Evolutionary conservation across 2,888 invertebrate species (phyloP).

Genomic region (Dromius quadrimaculatus): DNA sequence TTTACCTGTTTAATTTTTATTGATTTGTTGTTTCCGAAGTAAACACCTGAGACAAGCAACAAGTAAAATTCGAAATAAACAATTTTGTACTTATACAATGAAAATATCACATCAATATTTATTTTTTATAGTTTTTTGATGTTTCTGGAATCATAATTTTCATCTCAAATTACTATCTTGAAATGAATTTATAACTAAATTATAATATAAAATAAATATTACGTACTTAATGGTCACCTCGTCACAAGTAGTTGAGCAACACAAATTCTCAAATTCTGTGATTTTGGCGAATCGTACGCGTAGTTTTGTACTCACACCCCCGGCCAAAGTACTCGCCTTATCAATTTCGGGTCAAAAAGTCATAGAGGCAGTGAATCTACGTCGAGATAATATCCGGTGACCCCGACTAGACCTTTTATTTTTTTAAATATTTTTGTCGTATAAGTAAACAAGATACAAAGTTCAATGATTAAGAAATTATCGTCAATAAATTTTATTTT

Average conservation of each 20-base stretch:
- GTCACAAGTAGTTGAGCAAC: constrained; percentile 23
- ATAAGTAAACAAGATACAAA: neutral
- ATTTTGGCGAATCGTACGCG: constrained; percentile 29
- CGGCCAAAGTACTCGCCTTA: constrained; percentile 14
- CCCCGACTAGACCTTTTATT: neutral
- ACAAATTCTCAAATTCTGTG: neutral
- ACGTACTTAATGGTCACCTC: constrained; percentile 16
- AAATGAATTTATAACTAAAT: too few relatives aligned
- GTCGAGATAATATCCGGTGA: constrained; percentile 9
- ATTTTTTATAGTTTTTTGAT: too few relatives aligned
- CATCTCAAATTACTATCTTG: too few relatives aligned
- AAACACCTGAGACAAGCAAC: too few relatives aligned
- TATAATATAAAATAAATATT: constrained; percentile 17
- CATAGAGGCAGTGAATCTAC: constrained; percentile 5
- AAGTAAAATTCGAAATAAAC: too few relatives aligned
- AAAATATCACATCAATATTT: too few relatives aligned
- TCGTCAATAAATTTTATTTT: neutral
- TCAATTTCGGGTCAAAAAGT: constrained; percentile 12
- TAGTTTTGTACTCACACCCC: constrained; percentile 47
- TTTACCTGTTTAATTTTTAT: constrained; percentile 5
- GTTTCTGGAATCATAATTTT: too few relatives aligned
- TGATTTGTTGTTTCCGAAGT: neutral
- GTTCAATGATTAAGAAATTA: neutral
- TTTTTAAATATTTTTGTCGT: neutral
- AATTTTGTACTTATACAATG: too few relatives aligned